Conservation (phyloP, 2,888 invertebrate species). For the Anthoptus insignis region DNA sequence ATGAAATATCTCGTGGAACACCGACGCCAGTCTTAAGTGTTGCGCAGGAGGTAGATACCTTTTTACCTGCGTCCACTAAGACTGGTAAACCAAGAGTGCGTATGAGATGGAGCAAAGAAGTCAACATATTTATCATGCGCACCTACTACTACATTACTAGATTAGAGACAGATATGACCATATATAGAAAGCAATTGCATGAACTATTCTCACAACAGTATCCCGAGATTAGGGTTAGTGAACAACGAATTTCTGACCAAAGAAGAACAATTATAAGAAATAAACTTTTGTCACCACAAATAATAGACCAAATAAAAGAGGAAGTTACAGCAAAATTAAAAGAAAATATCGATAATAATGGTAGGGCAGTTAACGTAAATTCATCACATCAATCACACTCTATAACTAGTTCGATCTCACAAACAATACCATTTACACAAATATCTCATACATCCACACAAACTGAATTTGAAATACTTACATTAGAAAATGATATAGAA, state of each 20-base stretch:
- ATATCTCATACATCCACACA: not conserved
- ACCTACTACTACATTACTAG: too few relatives aligned
- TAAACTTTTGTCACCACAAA: conserved; percentile 26
- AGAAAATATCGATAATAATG: not conserved
- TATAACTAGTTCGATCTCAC: not conserved
- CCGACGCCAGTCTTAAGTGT: too few relatives aligned
- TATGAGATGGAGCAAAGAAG: conserved; percentile 21
- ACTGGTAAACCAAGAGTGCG: conserved; percentile 36
- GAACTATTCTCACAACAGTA: conserved; percentile 33
- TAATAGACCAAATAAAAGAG: conserved; percentile 19
- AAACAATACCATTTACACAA: not conserved
- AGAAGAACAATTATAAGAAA: conserved; percentile 45
- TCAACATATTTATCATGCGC: too few relatives aligned
- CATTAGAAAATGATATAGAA: not conserved
- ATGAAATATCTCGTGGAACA: not conserved
- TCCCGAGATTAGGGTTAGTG: conserved; percentile 40
- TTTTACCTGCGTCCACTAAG: too few relatives aligned
- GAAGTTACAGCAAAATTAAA: conserved; percentile 19
- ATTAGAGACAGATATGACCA: too few relatives aligned
- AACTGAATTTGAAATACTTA: not conserved
- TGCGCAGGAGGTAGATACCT: conserved; percentile 34
- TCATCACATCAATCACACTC: conserved; percentile 3
- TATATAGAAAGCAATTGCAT: conserved; percentile 36
- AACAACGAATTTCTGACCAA: conserved; percentile 47
- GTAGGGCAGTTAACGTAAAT: not conserved